Evolutionary conservation across 2,888 invertebrate genomes (phyloP), one percentile per base, ranked within the genome.

Genomic region (Thera britannica): DNA sequence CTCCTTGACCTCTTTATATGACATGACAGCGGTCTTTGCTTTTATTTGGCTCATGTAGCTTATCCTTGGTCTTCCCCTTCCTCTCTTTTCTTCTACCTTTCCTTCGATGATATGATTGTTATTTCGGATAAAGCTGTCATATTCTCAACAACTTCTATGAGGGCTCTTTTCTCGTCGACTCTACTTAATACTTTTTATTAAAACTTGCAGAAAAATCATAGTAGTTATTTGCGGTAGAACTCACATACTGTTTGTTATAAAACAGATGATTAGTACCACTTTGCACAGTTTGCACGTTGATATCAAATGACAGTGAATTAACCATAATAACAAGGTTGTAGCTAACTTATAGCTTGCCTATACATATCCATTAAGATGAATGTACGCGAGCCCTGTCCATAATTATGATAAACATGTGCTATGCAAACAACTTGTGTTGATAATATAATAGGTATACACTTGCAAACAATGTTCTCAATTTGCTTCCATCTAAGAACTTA

Each of bases 321-420:
- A 52, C 59, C 51, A 55, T 62, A 59, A 69, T 62, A 59, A 51
- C 65, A 56, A 56, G 69, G 41, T 68, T 36, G 41, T 46, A 9
- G 52, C 52, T 57, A 44, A 62, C 12, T 58, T 62, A 57, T 12
- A 41, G 52, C 55, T 48, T 9, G 23, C 38, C 62, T 52, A 49
- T 44, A 58, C 23, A 56, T n/a, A 55, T 59, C 60, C 65, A 65
- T 56, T 62, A 52, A 58, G 60, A 64, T 63, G 44, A 23, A 59
- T 62, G 54, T 49, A 23, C 55, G 8, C 62, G 62, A 62, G 56
- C 56, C 46, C 51, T 58, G 51, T 62, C 55, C 51, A 62, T 59
- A 62, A 55, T 64, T 52, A 60, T 57, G 51, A 60, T 60, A 23
- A 63, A 63, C 60, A 67, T 60, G 36, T 63, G 56, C 58, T 60